These are phyloP conservation scores for Chelidonichthys spinosus DNA, from an alignment of 2,797 vertebrate species.

Conservation along the genomic window DNA sequence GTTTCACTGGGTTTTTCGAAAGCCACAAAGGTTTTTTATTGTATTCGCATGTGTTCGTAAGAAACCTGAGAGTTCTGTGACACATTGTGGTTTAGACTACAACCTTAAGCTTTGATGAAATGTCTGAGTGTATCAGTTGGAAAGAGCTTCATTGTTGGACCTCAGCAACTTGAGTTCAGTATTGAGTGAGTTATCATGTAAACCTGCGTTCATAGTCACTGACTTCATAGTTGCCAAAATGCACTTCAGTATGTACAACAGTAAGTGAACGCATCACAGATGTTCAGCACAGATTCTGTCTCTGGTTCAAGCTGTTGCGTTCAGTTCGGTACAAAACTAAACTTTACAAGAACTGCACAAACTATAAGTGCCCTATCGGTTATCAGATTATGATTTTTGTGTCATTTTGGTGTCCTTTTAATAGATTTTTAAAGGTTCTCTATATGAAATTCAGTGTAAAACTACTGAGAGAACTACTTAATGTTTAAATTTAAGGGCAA, in stretches of 20 bases:
- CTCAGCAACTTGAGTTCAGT: background rate
- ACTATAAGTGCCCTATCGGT: no score
- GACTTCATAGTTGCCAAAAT: background rate
- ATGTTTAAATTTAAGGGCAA: background rate
- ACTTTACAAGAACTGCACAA: no score
- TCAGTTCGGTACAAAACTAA: background rate
- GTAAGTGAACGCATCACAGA: background rate
- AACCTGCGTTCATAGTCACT: background rate
- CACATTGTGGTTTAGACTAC: slow-evolving; percentile 1
- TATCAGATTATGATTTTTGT: no score
- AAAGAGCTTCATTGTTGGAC: background rate
- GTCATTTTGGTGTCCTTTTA: no score
- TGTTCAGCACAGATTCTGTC: background rate
- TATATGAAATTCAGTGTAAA: no score
- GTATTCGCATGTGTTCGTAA: background rate
- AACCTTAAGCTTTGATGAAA: background rate
- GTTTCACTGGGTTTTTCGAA: background rate
- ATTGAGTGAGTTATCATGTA: background rate
- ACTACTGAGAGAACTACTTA: background rate
- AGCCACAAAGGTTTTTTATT: background rate
- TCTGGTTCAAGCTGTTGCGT: background rate
- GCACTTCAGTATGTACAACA: background rate
- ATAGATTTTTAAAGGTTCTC: no score
- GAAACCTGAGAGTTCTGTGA: background rate
- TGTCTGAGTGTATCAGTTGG: background rate